Conservation (phyloP, 2,888 invertebrate genomes). For the Pogonocherus hispidulus region DNA sequence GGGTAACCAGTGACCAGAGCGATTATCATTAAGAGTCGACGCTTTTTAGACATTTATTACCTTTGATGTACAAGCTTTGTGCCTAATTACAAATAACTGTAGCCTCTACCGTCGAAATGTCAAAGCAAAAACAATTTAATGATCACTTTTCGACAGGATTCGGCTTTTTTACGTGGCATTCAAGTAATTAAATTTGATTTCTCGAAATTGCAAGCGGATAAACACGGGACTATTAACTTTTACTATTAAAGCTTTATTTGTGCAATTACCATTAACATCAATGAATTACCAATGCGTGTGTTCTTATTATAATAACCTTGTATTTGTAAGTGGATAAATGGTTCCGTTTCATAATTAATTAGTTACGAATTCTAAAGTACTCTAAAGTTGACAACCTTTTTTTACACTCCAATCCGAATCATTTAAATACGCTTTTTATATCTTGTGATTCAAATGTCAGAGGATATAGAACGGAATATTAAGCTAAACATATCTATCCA, state of each 20-base stretch:
- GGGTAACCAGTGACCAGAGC: background rate
- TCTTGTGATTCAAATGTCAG: no score
- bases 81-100: constrained; percentile 7
- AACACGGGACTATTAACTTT: constrained; percentile 12
- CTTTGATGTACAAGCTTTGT: constrained; percentile 3
- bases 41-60: constrained; percentile 1
- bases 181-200: constrained; percentile 20
- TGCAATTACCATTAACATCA: constrained; percentile 5
- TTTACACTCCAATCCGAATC: no score
- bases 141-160: constrained; percentile 7
- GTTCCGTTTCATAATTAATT: background rate
- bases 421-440: no score
- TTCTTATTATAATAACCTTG: constrained; percentile 9
- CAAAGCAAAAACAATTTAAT: constrained; percentile 29
- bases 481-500: no score
- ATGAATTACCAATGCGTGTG: background rate
- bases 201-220: constrained; percentile 11
- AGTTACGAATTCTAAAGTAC: no score
- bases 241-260: constrained; percentile 17
- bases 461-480: no score
- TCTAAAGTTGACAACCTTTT: no score
- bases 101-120: constrained; percentile 10
- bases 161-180: background rate
- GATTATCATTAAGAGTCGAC: constrained; percentile 7
- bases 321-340: background rate